Base-by-base conservation (phyloP, 2,797 vertebrate species). In the Takifugu rubripes region DNA sequence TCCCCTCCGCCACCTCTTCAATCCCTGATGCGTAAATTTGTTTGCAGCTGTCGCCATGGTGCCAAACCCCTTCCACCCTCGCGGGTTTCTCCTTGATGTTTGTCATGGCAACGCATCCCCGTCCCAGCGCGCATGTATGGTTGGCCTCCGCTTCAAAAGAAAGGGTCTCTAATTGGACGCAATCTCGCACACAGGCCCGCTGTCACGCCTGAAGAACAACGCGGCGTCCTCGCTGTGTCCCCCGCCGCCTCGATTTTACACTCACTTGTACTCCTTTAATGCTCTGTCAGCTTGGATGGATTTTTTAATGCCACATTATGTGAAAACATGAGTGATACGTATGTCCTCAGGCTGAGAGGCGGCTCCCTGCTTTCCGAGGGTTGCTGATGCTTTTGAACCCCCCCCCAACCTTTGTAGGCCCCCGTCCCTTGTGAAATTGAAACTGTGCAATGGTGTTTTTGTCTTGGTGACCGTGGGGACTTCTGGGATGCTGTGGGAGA, bases 91-190 rank as follows among this genome's bases (percentile, higher is more conserved):
- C 55, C 78, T 86, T 78, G 88, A 78, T 89, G 77, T 91, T 91
- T 91, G 88, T 90, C 86, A 88, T 91, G 87, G 88, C 84, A 89
- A 90, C 89, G 59, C 24, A 29, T 67, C 61, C 76, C 66, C 74
- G 5, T 1, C 7, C 31, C 21, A 21, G 31, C 27, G 31, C 31
- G 10, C 31, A 6, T 29, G 27, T 29, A 9, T 10, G 6, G 29
- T 8, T 84, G 5, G 40, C 15, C 31, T 33, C 31, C 3, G 31
- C 31, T 33, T 33, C 31, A 10, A 33, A 33, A 33, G 31, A n/a
- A 15, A n/a, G 14, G 12, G 16, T 16, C 43, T 21, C 21, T 21
- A 21, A 21, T 21, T 50, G 26, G 52, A 27, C 56, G 40, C 54
- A 31, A 42, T 52, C 50, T 40, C 59, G 50, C 29, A 49, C 52